phyloP scores from a whole-genome alignment of 2,888 invertebrate genomes.

The Phymatocera aterrima region DNA sequence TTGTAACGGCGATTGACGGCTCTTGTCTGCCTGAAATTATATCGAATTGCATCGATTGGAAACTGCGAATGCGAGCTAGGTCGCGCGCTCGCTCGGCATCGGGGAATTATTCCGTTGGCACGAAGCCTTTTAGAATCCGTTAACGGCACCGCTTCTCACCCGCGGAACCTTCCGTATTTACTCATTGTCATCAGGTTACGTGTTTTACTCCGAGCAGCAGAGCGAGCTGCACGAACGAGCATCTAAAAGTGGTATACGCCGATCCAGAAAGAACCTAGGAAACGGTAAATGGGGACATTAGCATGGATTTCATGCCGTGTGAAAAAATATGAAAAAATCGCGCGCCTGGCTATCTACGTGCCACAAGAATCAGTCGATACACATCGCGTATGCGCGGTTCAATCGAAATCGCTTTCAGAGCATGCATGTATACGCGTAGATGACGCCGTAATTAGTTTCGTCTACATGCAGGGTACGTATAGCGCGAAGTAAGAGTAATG shows the following conservation, averaged over 20 bases:
- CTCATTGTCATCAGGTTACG: too few relatives aligned
- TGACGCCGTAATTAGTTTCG: too few relatives aligned
- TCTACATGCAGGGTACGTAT: too few relatives aligned
- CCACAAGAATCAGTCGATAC: background rate
- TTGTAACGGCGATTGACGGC: background rate
- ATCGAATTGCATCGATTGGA: background rate
- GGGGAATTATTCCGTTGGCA: slow-evolving; percentile 19
- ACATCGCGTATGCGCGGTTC: background rate
- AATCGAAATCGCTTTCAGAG: background rate
- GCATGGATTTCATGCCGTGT: background rate
- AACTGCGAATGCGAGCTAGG: background rate
- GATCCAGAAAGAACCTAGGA: background rate
- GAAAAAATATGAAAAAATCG: background rate
- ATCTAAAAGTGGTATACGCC: background rate
- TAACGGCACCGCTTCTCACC: slow-evolving; percentile 37
- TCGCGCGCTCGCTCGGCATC: slow-evolving; percentile 11
- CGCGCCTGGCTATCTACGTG: too few relatives aligned
- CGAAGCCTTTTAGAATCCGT: slow-evolving; percentile 14
- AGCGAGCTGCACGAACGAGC: too few relatives aligned
- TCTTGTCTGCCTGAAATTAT: background rate
- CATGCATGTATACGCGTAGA: slow-evolving; percentile 5
- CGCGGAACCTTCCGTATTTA: too few relatives aligned
- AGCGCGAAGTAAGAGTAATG: too few relatives aligned
- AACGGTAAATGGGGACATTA: background rate
- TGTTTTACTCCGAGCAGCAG: background rate